These are phyloP conservation scores for Bos javanicus DNA, from an alignment of 2,113 vertebrate species.

Conservation along the genomic window DNA sequence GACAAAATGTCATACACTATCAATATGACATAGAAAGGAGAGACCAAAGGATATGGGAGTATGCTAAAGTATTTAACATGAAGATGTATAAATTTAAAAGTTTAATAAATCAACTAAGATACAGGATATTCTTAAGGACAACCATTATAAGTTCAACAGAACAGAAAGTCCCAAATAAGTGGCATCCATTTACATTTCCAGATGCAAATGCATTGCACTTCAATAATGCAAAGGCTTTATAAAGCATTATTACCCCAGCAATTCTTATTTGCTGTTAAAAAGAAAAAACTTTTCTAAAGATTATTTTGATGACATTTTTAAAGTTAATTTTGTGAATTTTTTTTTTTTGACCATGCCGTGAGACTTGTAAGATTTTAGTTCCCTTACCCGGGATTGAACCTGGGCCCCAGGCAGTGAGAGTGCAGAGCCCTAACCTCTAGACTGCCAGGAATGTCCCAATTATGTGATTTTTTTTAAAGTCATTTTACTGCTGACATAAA, in stretches of 20 bases:
- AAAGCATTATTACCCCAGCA: background rate
- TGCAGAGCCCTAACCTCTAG: background rate
- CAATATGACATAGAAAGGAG: background rate
- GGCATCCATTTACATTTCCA: background rate
- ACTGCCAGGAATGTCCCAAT: background rate
- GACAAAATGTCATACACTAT: background rate
- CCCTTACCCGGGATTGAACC: background rate
- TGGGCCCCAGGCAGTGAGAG: background rate
- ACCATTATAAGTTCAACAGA: background rate
- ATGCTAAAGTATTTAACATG: background rate
- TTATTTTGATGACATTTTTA: background rate
- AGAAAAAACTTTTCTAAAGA: background rate
- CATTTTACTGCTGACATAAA: background rate
- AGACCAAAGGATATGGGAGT: background rate
- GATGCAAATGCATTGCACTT: background rate
- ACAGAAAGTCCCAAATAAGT: background rate
- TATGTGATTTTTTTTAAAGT: background rate
- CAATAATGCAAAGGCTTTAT: background rate
- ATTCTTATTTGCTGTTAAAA: background rate
- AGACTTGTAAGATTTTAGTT: background rate
- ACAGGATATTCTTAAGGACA: background rate
- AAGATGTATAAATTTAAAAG: background rate
- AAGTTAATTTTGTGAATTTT: background rate
- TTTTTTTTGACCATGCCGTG: background rate
- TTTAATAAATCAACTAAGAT: background rate